Percentiles rank a stretch among this genome's conserved stretches.
These are phyloP conservation scores for Holothuria glaberrima DNA, from an alignment of 35 echinoderm and acorn worm genomes.

Conservation along the genomic window DNA sequence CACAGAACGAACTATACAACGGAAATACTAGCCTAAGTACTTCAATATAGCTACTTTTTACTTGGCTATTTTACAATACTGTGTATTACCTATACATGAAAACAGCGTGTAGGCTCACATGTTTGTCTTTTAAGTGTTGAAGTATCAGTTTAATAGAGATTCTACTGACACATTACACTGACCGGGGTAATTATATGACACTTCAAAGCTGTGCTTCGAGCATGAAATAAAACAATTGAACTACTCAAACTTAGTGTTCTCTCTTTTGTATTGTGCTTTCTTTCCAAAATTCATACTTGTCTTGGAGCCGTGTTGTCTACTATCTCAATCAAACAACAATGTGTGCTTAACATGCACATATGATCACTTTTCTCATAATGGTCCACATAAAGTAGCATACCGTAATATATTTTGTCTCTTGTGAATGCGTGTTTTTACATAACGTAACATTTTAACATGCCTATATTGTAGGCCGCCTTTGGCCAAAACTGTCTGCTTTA, in stretches of 20 bases:
- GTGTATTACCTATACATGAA: too few relatives aligned
- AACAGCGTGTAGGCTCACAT: too few relatives aligned
- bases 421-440: neutral
- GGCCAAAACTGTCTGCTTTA: neutral
- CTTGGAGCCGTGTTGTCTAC: neutral
- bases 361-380: too few relatives aligned
- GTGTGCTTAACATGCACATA: neutral
- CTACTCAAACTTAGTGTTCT: neutral
- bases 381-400: neutral
- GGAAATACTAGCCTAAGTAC: too few relatives aligned
- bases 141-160: too few relatives aligned
- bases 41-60: too few relatives aligned
- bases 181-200: constrained; percentile 6
- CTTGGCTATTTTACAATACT: too few relatives aligned
- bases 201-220: neutral
- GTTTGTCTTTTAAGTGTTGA: too few relatives aligned
- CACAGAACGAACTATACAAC: too few relatives aligned
- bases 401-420: too few relatives aligned
- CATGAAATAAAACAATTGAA: neutral
- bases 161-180: constrained; percentile 5
- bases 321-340: neutral
- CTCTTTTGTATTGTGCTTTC: neutral
- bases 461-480: neutral
- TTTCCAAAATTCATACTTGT: neutral
- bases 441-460: neutral